These are phyloP conservation scores for Osmerus eperlanus DNA, from an alignment of 2,113 vertebrate species.

Conservation along the genomic window DNA sequence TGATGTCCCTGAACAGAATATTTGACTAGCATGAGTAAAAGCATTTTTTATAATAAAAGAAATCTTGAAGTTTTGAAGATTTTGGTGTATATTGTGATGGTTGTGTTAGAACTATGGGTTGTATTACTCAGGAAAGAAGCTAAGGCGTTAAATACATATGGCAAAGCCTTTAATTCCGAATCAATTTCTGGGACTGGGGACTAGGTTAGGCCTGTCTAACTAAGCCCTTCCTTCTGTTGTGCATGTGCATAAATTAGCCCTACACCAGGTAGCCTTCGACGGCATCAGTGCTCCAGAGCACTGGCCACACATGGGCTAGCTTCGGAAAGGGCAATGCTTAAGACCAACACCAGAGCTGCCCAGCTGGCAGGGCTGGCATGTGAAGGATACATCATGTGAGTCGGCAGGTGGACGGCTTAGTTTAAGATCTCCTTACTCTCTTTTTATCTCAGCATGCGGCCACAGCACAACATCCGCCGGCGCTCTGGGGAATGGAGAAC, in stretches of 20 bases:
- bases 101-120: background rate
- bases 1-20: constrained; percentile 20
- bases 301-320: constrained; percentile 36
- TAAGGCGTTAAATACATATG: too few relatives aligned
- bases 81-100: constrained; percentile 17
- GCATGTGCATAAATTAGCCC: constrained; percentile 4
- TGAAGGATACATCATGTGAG: constrained; percentile 59
- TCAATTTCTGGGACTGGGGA: too few relatives aligned
- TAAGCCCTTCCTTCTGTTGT: background rate
- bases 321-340: constrained; percentile 37
- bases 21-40: constrained; percentile 18
- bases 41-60: constrained; percentile 12
- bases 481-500: constrained; percentile 64
- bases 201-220: background rate
- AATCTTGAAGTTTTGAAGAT: constrained; percentile 6
- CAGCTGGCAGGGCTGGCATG: constrained; percentile 50
- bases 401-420: constrained; percentile 68
- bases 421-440: constrained; percentile 64
- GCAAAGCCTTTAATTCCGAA: too few relatives aligned
- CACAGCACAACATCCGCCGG: constrained; percentile 45
- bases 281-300: constrained; percentile 39
- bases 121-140: too few relatives aligned
- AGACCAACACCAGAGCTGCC: constrained; percentile 41
- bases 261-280: constrained; percentile 20
- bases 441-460: constrained; percentile 71